Evolutionary conservation across 2,113 vertebrate species (phyloP), one percentile per base, ranked within the genome.

Genomic region (Eclectus roratus): DNA sequence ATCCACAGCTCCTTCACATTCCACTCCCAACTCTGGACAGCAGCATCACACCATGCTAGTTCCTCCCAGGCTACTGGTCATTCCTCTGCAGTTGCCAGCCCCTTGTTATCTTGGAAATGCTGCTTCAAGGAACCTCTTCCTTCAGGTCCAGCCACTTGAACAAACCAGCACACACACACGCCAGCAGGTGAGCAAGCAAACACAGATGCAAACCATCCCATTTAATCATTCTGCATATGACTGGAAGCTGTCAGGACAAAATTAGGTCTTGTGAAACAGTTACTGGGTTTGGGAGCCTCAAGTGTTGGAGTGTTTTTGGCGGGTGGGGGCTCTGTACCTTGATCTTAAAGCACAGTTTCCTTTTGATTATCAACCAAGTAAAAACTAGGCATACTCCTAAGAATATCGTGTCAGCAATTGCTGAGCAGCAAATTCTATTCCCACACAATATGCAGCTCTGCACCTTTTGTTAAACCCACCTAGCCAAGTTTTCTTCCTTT

Each of bases 131-230:
- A 61, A 39, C 17, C 23, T 49, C 66, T 25, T 47, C 60, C 77
- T 27, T 47, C 0, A 81, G 19, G 12, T 17, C 17, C 65, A 71
- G 53, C 9, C n/a, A 11, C 61, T 25, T 21, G 15, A 19, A 41
- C 37, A n/a, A 4, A 41, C 8, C 7, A 9, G 25, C 9, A 49
- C 37, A 6, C 15, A 1, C 3, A 33, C 29, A 5, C 3, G 18
- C 56, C 4, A 41, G 33, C 58, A 8, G 7, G 23, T 23, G 20
- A 81, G 39, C 10, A 4, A 39, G 72, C 10, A 8, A 41, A n/a
- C n/a, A 5, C 20, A 28, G 33, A 47, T 2, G 8, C 33, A n/a
- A 64, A 39, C 49, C 28, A 24, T 2, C 60, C 37, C 6, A 0
- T 31, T 31, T 11, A 58, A 69, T 24, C 50, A 13, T 9, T 24